phyloP scores from a whole-genome alignment of 2,797 vertebrate species.

The Pteronotus mesoamericanus region DNA sequence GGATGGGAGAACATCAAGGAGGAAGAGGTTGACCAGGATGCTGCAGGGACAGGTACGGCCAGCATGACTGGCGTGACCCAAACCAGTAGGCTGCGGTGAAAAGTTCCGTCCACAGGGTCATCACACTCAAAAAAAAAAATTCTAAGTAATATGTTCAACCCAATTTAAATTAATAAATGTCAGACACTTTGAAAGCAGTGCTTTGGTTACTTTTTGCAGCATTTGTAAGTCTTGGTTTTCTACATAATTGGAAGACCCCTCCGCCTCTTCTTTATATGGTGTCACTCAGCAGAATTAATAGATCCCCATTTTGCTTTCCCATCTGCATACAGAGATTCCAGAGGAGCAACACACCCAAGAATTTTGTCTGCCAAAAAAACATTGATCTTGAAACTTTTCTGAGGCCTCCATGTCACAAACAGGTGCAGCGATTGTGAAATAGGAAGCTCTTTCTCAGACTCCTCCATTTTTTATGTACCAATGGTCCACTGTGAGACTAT shows the following conservation, averaged over 20 bases:
- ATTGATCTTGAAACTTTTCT: not conserved
- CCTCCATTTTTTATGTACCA: not conserved
- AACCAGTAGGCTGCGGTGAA: not conserved
- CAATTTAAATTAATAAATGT: not conserved
- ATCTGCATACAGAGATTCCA: not conserved
- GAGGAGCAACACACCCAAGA: not conserved
- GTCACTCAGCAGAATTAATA: not conserved
- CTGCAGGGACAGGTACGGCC: not conserved
- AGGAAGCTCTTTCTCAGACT: not conserved
- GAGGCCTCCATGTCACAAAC: not conserved
- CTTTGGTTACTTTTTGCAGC: not conserved
- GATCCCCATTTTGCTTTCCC: not conserved
- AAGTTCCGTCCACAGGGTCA: not conserved
- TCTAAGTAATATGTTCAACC: not conserved
- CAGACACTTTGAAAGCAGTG: not conserved
- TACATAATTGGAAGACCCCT: not conserved
- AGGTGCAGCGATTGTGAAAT: not conserved
- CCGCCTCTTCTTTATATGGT: not conserved
- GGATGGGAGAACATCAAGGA: not conserved
- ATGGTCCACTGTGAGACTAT: not conserved
- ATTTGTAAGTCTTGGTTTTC: not conserved
- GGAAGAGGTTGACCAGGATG: not conserved
- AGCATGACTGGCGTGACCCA: not conserved
- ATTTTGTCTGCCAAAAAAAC: not conserved
- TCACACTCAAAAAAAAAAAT: not conserved